Conservation (phyloP, 2,888 invertebrate genomes). For the Aleiodes alternator region DNA sequence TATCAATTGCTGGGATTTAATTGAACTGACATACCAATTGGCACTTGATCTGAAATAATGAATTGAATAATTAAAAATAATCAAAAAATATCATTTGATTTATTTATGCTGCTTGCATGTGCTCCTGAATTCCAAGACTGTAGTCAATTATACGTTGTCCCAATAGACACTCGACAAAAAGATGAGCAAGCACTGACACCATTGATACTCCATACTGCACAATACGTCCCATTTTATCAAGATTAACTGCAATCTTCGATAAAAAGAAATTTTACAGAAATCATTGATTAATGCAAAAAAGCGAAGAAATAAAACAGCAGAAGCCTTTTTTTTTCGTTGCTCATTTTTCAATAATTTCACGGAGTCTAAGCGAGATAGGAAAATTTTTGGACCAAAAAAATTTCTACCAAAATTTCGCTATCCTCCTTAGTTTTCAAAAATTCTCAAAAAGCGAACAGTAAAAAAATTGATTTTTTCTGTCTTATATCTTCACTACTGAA, state of each 20-base stretch:
- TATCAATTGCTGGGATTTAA: constrained; percentile 14
- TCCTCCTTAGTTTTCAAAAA: too few species aligned
- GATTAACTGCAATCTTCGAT: not conserved
- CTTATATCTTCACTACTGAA: not conserved
- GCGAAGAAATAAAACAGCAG: too few species aligned
- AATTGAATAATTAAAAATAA: not conserved
- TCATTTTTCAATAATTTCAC: too few species aligned
- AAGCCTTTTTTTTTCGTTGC: too few species aligned
- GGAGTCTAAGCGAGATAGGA: too few species aligned
- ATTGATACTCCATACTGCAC: not conserved
- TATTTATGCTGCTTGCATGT: not conserved
- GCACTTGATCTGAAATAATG: not conserved
- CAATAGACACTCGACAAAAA: constrained; percentile 15
- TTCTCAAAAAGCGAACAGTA: too few species aligned
- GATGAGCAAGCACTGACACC: not conserved
- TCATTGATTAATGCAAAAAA: not conserved
- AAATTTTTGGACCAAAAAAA: too few species aligned
- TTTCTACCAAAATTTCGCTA: too few species aligned
- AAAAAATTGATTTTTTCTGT: too few species aligned
- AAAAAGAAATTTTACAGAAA: not conserved
- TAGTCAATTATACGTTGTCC: constrained; percentile 9
- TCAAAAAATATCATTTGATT: not conserved
- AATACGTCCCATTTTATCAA: not conserved
- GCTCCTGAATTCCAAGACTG: constrained; percentile 9
- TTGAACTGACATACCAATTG: constrained; percentile 10